phyloP scores from a whole-genome alignment of 1,140 invertebrate species.

The Ruditapes philippinarum region DNA sequence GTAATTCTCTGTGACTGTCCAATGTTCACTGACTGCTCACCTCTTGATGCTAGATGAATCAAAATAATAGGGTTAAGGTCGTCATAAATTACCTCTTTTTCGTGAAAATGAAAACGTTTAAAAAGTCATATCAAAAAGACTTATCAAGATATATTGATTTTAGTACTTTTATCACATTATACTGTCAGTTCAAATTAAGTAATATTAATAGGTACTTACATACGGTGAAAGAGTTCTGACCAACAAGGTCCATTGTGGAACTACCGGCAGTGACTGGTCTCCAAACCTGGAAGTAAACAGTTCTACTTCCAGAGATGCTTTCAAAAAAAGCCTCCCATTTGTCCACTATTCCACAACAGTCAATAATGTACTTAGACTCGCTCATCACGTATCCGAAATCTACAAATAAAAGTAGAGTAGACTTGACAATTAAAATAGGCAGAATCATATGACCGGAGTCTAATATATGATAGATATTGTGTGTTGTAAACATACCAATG shows the following conservation, averaged over 20 bases:
- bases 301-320: not conserved
- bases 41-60: not conserved
- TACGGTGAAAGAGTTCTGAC: constrained; percentile 26
- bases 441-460: no score
- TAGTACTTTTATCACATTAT: no score
- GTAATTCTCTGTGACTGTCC: constrained; percentile 5
- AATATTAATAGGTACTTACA: constrained; percentile 21
- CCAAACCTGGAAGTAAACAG: constrained; percentile 46
- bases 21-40: not conserved
- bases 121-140: no score
- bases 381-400: constrained; percentile 41
- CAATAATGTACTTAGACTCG: constrained; percentile 27
- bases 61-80: no score
- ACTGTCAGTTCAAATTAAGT: no score
- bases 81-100: no score
- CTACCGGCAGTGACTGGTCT: not conserved
- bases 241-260: not conserved
- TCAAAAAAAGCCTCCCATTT: constrained; percentile 35
- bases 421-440: no score
- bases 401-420: not conserved
- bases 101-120: no score
- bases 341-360: constrained; percentile 44
- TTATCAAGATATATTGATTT: no score
- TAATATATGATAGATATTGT: no score
- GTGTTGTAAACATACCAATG: no score